Conservation (phyloP, 2,797 vertebrate species). For the Hephaestus fuliginosus region DNA sequence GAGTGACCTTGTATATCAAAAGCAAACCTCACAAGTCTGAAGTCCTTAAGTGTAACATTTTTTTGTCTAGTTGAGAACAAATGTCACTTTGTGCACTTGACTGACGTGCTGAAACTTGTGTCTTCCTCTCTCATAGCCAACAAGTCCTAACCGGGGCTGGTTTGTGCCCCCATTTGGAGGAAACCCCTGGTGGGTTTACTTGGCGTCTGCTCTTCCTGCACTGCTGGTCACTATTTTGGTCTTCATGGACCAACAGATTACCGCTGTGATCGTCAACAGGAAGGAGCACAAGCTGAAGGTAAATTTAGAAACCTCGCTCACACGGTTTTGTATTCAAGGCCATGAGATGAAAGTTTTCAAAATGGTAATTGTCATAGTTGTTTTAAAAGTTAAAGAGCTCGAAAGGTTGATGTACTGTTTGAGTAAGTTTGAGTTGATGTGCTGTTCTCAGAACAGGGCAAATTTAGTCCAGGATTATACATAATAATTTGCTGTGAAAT, state of each 20-base stretch:
- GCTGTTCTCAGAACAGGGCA: not conserved
- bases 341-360: not conserved
- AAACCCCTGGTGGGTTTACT: slow-evolving; percentile 98
- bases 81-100: not conserved
- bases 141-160: slow-evolving; percentile 93
- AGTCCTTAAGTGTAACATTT: no score
- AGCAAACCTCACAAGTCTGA: not conserved
- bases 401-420: not conserved
- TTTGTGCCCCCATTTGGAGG: slow-evolving; percentile 95
- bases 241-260: slow-evolving; percentile 99
- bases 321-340: not conserved
- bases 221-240: slow-evolving; percentile 97
- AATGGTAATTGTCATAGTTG: not conserved
- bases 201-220: slow-evolving; percentile 93
- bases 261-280: slow-evolving; percentile 97
- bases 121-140: slow-evolving; percentile 85
- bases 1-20: not conserved
- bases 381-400: not conserved
- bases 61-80: not conserved
- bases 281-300: slow-evolving; percentile 99
- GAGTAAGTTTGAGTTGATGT: no score
- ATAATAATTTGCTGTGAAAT: not conserved
- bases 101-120: not conserved
- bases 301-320: not conserved
- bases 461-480: not conserved